phyloP scores from a whole-genome alignment of 2,888 invertebrate genomes.

The Holacanthella duospinosa region DNA sequence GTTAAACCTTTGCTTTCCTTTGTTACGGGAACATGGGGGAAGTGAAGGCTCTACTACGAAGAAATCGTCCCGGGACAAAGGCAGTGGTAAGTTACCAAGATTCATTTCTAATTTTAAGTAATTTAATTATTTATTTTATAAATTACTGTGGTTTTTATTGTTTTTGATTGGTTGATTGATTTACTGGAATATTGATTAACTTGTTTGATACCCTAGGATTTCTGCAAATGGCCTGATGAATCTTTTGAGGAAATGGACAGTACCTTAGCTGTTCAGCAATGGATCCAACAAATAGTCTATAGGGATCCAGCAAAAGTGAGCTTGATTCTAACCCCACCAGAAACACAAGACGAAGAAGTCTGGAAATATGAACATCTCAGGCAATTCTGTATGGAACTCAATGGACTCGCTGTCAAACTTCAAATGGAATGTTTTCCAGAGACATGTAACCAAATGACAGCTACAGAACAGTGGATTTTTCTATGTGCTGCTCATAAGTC shows the following conservation, averaged over 20 bases:
- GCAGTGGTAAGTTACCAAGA: slow-evolving; percentile 66
- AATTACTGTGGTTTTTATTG: not conserved
- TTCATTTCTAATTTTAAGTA: too few relatives aligned
- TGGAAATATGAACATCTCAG: slow-evolving; percentile 99
- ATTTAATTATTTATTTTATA: too few relatives aligned
- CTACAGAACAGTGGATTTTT: slow-evolving; percentile 99
- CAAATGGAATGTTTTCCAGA: slow-evolving; percentile 95
- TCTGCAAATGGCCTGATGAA: slow-evolving; percentile 95
- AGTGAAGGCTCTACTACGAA: slow-evolving; percentile 65
- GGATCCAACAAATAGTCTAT: slow-evolving; percentile 93
- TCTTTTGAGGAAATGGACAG: slow-evolving; percentile 99
- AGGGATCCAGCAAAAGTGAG: slow-evolving; percentile 88
- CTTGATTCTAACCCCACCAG: slow-evolving; percentile 88
- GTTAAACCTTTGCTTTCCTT: too few relatives aligned
- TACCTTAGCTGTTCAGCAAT: slow-evolving; percentile 95
- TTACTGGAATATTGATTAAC: too few relatives aligned
- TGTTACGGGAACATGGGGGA: slow-evolving; percentile 63
- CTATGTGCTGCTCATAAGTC: slow-evolving; percentile 99
- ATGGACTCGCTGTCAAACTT: slow-evolving; percentile 91
- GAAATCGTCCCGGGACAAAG: slow-evolving; percentile 85
- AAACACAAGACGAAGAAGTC: slow-evolving; percentile 94
- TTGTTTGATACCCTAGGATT: too few relatives aligned
- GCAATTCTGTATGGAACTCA: slow-evolving; percentile 98
- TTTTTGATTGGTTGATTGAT: not conserved
- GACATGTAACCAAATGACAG: slow-evolving; percentile 98